phyloP scores from a whole-genome alignment of 2,113 vertebrate species.

The Tetraodon nigroviridis region DNA sequence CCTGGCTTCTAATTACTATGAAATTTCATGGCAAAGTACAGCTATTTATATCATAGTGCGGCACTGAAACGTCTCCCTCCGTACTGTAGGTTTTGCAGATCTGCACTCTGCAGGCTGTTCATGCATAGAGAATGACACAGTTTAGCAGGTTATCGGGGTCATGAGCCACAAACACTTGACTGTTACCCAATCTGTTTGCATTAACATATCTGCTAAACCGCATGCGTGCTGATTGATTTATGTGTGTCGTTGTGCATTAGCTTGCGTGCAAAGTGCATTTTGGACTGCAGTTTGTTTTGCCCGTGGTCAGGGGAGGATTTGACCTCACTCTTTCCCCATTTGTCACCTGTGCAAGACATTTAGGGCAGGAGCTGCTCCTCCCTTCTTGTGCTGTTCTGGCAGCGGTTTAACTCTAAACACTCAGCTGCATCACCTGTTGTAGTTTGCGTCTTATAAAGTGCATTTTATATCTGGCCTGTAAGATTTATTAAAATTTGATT shows the following conservation, averaged over 20 bases:
- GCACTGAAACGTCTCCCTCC: conserved; percentile 44
- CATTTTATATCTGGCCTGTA: background rate
- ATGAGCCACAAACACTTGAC: background rate
- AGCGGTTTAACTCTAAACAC: background rate
- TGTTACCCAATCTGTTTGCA: conserved; percentile 2
- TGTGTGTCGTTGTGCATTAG: conserved; percentile 13
- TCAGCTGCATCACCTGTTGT: background rate
- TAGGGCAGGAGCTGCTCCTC: conserved; percentile 31
- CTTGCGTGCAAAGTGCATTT: conserved; percentile 13
- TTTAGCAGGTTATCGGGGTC: conserved; percentile 20
- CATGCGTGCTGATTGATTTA: conserved; percentile 16
- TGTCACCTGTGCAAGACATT: conserved; percentile 65
- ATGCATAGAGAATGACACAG: conserved; percentile 16
- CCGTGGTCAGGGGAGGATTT: conserved; percentile 46
- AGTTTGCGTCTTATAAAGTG: background rate
- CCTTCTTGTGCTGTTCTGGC: conserved; percentile 13
- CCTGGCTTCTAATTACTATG: conserved; percentile 71
- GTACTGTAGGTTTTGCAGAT: conserved; percentile 35
- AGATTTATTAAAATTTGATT: too few species aligned
- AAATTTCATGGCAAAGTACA: conserved; percentile 67
- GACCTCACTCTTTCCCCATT: conserved; percentile 63
- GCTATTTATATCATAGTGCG: conserved; percentile 68
- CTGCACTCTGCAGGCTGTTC: conserved; percentile 9
- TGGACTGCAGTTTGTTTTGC: conserved; percentile 40
- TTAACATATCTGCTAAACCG: background rate